These are phyloP conservation scores for Oncorhynchus nerka DNA, from an alignment of 2,113 vertebrate species.

Conservation along the genomic window DNA sequence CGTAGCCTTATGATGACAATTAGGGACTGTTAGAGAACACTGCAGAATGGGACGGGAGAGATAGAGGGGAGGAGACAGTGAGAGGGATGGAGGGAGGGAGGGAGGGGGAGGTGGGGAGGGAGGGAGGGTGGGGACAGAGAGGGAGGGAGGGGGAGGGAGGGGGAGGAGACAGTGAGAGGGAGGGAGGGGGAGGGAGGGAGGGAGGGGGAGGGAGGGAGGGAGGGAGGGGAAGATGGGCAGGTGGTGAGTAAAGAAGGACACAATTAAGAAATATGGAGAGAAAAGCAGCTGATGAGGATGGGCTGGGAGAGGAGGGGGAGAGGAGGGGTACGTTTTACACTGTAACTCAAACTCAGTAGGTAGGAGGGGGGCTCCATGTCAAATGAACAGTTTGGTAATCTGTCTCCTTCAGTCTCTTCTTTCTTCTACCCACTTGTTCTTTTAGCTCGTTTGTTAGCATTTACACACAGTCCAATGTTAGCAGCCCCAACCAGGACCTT, in stretches of 20 bases:
- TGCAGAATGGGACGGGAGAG: slow-evolving; percentile 16
- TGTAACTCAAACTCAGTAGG: background rate
- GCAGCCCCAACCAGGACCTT: too few species aligned
- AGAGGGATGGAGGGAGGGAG: slow-evolving; percentile 9
- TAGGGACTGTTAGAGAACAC: slow-evolving; percentile 74
- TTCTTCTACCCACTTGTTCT: too few species aligned
- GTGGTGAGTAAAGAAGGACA: slow-evolving; percentile 63
- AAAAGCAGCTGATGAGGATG: slow-evolving; percentile 74
- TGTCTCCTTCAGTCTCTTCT: too few species aligned
- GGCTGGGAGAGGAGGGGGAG: slow-evolving; percentile 26
- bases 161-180: too few species aligned
- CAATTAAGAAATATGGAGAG: slow-evolving; percentile 78
- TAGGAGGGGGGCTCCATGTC: background rate
- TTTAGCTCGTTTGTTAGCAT: too few species aligned
- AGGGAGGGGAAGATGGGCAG: slow-evolving; percentile 46
- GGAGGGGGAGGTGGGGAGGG: background rate
- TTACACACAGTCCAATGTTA: too few species aligned
- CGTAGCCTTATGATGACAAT: slow-evolving; percentile 80
- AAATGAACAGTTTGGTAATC: too few species aligned
- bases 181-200: background rate
- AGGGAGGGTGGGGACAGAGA: too few species aligned
- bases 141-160: too few species aligned
- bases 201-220: background rate
- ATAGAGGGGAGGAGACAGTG: slow-evolving; percentile 11
- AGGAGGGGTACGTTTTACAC: background rate